Evolutionary conservation across 2,888 invertebrate genomes (phyloP), one percentile per base, ranked within the genome.

Genomic region (Cephalotes varians): DNA sequence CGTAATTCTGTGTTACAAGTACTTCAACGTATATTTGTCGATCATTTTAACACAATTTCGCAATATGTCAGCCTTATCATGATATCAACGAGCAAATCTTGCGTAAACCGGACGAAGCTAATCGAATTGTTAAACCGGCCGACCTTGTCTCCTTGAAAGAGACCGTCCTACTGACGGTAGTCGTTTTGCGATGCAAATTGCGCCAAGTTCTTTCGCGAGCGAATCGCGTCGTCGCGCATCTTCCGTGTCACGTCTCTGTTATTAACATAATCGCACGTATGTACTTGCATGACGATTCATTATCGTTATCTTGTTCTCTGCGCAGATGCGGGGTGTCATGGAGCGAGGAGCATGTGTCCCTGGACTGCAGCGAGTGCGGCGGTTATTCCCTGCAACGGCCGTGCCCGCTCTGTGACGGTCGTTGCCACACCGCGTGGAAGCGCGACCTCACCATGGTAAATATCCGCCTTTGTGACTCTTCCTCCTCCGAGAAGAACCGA

Each of bases 301-400:
- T 64, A 64, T 64, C 25, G 9, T 65, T 54, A 10, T 76, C n/a
- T 34, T 51, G 2, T 40, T 60, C 21, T 83, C 28, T 82, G 92
- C 94, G 31, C 93, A 96, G 96, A 91, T 98, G 98, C 94, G 97
- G 97, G 73, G 97, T 97, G 37, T 97, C 97, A 89, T 98, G 98
- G 98, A 96, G 96, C 90, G 97, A 97, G 92, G 96, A 97, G 90
- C 97, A 97, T 93, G 97, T 97, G 60, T 97, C 97, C 10, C 95
- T 97, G 65, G 97, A 97, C 93, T 98, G 98, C 94, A 95, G 96
- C 69, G 98, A 98, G 94, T 98, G 98, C 93, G 98, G 97, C 60
- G 97, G 97, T 76, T 98, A 97, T 92, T 96, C 97, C 80, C 95
- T 97, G 92, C 95, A 96, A 90, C 95, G 98, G 88, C 97, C 98